Conservation (phyloP, 2,888 invertebrate species). For the Conistra vaccinii region DNA sequence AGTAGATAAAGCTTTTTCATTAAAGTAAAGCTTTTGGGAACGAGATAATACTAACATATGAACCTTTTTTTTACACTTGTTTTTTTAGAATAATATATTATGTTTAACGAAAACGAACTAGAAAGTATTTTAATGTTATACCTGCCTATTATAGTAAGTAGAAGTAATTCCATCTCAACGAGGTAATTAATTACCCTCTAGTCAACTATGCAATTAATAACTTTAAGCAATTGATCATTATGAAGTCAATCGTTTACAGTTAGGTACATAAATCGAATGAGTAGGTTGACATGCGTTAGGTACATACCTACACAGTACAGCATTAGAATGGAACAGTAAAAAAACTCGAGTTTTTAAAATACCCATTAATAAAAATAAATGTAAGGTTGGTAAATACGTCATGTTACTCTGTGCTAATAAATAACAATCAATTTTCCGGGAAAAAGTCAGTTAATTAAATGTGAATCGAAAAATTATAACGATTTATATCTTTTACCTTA, state of each 20-base stretch:
- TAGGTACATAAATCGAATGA: neutral
- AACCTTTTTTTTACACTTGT: neutral
- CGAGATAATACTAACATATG: neutral
- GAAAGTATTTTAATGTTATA: neutral
- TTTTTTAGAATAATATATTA: constrained; percentile 20
- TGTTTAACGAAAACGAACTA: neutral
- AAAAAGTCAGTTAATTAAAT: constrained; percentile 23
- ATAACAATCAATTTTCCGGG: constrained; percentile 7
- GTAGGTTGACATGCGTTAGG: too few relatives aligned
- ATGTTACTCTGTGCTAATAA: neutral
- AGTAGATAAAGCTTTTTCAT: constrained; percentile 2
- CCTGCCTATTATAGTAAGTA: too few relatives aligned
- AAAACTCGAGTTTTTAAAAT: neutral
- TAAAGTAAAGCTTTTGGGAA: constrained; percentile 18
- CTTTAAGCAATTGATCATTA: neutral
- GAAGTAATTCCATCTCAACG: neutral
- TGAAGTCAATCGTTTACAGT: neutral
- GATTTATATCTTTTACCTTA: neutral
- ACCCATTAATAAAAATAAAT: constrained; percentile 5
- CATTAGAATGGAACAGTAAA: neutral
- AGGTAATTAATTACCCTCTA: neutral
- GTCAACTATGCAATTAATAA: neutral
- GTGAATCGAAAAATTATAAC: neutral
- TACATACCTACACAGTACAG: too few relatives aligned
- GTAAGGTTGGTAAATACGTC: neutral